Percentiles rank a stretch among this genome's conserved stretches.
Conservation (phyloP, 2,888 invertebrate genomes). For the Drosophila colorata region DNA sequence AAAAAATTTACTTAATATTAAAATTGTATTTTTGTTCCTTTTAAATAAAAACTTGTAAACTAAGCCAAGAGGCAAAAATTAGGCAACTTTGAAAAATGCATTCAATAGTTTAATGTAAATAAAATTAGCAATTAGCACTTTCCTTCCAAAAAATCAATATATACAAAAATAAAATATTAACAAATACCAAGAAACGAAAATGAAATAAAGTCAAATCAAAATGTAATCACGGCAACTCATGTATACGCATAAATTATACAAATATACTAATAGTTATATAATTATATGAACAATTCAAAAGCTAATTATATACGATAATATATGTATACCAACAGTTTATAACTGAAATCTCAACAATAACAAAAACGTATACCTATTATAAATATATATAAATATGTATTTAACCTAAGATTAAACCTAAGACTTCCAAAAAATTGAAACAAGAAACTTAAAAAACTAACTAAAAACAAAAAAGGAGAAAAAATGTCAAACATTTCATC, state of each 20-base stretch:
- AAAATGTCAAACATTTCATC: constrained; percentile 60
- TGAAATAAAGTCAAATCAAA: constrained; percentile 57
- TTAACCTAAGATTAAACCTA: constrained; percentile 62
- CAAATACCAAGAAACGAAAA: constrained; percentile 16
- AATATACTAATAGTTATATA: constrained; percentile 19
- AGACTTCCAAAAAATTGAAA: constrained; percentile 42
- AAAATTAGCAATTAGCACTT: constrained; percentile 57
- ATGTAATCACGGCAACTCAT: constrained; percentile 72
- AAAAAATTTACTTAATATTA: constrained; percentile 58
- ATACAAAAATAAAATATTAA: constrained; percentile 15
- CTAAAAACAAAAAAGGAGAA: constrained; percentile 5
- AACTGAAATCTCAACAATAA: constrained; percentile 49
- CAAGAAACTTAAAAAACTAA: constrained; percentile 11
- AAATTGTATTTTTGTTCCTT: constrained; percentile 27
- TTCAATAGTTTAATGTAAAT: constrained; percentile 57
- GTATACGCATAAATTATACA: constrained; percentile 70
- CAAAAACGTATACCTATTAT: constrained; percentile 22
- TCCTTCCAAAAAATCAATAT: constrained; percentile 60
- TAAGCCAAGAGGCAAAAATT: constrained; percentile 40
- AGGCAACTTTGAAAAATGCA: constrained; percentile 17
- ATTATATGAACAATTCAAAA: not conserved
- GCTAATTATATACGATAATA: constrained; percentile 21
- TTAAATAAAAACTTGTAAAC: constrained; percentile 26
- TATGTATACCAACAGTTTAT: constrained; percentile 46
- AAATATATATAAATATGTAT: constrained; percentile 26